phyloP scores from a whole-genome alignment of 2,113 vertebrate genomes.

The Anhinga rufa region DNA sequence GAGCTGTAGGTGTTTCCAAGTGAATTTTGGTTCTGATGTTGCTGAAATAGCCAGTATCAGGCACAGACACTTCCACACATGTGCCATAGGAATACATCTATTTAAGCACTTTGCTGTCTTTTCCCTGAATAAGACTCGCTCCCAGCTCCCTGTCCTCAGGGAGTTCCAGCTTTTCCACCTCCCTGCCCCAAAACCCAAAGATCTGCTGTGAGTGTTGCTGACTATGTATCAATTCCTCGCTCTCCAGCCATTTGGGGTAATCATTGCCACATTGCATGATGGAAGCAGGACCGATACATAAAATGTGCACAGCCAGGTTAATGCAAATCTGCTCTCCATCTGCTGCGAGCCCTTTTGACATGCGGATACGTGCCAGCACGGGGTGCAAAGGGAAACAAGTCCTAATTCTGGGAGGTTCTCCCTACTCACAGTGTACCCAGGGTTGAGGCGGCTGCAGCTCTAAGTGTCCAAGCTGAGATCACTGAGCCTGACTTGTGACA shows the following conservation, averaged over 20 bases:
- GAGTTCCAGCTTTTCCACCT: not conserved
- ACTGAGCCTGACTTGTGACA: not conserved
- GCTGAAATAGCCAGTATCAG: not conserved
- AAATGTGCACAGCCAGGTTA: not conserved
- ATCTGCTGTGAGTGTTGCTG: not conserved
- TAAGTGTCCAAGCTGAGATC: not conserved
- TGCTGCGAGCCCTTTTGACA: not conserved
- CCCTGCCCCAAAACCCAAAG: not conserved
- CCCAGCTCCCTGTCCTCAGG: not conserved
- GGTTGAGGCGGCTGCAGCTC: not conserved
- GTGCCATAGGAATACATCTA: not conserved
- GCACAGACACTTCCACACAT: not conserved
- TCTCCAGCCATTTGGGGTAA: not conserved
- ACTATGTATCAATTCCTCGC: accelerated
- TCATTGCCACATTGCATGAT: not conserved
- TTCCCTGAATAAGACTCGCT: not conserved
- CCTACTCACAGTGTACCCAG: not conserved
- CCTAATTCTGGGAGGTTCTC: not conserved
- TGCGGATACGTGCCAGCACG: not conserved
- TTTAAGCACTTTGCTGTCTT: not conserved
- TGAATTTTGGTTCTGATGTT: not conserved
- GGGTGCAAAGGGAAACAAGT: not conserved
- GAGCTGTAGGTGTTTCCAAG: not conserved
- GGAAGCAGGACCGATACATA: not conserved
- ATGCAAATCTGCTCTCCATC: not conserved